phyloP scores from a whole-genome alignment of 2,797 vertebrate genomes.

The Cuniculus paca region DNA sequence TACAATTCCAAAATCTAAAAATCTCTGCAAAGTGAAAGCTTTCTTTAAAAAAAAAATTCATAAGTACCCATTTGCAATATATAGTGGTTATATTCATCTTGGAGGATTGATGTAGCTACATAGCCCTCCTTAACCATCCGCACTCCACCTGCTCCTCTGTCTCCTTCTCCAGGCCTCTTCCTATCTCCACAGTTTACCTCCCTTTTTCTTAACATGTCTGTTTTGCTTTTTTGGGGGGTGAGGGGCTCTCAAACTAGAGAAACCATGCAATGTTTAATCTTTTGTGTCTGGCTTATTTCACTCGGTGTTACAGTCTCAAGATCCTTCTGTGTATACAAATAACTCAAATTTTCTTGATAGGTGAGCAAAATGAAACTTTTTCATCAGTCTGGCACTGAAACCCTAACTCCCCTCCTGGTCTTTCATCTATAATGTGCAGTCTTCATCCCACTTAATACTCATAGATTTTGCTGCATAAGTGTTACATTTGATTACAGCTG shows the following conservation, averaged over 20 bases:
- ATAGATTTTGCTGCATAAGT: not conserved
- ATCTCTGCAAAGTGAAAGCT: not conserved
- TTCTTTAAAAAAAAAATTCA: not conserved
- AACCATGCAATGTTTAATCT: not conserved
- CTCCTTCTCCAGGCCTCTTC: not conserved
- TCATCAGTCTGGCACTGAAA: not conserved
- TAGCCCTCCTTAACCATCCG: no score
- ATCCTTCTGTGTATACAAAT: not conserved
- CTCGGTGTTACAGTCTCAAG: not conserved
- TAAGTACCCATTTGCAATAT: not conserved
- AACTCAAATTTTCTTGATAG: not conserved
- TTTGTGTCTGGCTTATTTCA: not conserved
- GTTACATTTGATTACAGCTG: constrained; percentile 1
- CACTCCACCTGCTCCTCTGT: not conserved
- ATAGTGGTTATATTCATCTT: not conserved
- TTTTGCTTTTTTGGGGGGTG: not conserved
- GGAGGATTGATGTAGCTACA: not conserved
- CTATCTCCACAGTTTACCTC: not conserved
- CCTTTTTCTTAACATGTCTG: not conserved
- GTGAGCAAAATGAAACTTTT: not conserved
- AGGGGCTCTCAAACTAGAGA: not conserved
- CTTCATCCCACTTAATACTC: not conserved
- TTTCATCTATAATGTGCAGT: not conserved
- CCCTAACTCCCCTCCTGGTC: not conserved
- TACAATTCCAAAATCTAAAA: not conserved